phyloP scores from a whole-genome alignment of 2,888 invertebrate species.

The Drosophila siamana region DNA sequence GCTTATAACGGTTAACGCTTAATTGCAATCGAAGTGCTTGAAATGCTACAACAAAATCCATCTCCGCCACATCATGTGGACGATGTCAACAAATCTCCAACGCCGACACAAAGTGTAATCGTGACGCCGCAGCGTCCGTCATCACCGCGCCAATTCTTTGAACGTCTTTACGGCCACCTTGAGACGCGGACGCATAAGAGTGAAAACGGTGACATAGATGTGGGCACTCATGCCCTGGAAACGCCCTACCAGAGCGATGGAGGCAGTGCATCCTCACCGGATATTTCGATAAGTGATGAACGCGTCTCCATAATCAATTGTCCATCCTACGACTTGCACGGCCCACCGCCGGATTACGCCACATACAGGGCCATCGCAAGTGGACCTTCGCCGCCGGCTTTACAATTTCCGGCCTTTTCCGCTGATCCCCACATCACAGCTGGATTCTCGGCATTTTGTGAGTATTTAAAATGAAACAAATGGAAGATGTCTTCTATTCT shows the following conservation, averaged over 20 bases:
- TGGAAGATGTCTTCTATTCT: neutral
- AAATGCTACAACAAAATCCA: conserved; percentile 58
- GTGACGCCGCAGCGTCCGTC: conserved; percentile 87
- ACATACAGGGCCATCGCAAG: conserved; percentile 35
- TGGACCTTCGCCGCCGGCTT: conserved; percentile 43
- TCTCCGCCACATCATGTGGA: conserved; percentile 21
- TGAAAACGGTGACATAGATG: conserved; percentile 71
- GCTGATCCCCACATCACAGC: conserved; percentile 83
- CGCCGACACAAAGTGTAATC: conserved; percentile 18
- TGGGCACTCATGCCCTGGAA: conserved; percentile 66
- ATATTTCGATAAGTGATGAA: conserved; percentile 83
- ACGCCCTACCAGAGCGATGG: conserved; percentile 83
- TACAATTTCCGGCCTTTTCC: conserved; percentile 79
- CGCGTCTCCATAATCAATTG: conserved; percentile 58
- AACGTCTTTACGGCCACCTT: conserved; percentile 92
- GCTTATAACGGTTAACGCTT: conserved; percentile 1
- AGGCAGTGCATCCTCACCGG: conserved; percentile 83
- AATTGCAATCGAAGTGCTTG: conserved; percentile 9
- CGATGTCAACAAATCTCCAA: conserved; percentile 33
- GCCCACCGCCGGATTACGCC: conserved; percentile 53
- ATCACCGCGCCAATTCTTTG: conserved; percentile 92
- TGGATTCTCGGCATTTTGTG: conserved; percentile 85
- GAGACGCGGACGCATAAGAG: conserved; percentile 85
- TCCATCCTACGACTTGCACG: conserved; percentile 63
- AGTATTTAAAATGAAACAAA: conserved; percentile 60